A percentile compares a stretch with the other conserved stretches of the same genome.
phyloP scores from a whole-genome alignment of 2,888 invertebrate species.

The Drosophila villosipedis region DNA sequence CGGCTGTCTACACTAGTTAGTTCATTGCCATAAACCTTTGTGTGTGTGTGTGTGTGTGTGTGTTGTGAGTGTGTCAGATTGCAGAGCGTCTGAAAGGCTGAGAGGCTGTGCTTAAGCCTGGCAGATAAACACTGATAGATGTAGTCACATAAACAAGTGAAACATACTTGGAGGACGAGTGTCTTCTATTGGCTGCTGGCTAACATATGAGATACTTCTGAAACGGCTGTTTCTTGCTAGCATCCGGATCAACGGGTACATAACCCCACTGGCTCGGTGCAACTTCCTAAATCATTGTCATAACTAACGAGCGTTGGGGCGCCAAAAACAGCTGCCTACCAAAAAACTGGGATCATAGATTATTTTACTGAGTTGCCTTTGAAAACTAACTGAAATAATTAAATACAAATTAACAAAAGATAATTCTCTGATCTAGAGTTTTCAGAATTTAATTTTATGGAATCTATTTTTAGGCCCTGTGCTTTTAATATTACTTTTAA shows the following conservation, averaged over 20 bases:
- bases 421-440: neutral
- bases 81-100: neutral
- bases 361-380: neutral
- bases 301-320: neutral
- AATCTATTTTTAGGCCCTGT: neutral
- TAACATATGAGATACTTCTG: constrained; percentile 2
- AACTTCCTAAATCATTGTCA: constrained; percentile 9
- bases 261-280: neutral
- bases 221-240: neutral
- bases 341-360: neutral
- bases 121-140: constrained; percentile 19
- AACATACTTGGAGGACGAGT: neutral
- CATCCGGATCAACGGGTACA: constrained; percentile 4
- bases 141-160: constrained; percentile 16
- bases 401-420: neutral
- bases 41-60: neutral
- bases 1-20: constrained; percentile 1
- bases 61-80: neutral
- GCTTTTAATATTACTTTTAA: neutral
- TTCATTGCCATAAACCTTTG: constrained; percentile 2
- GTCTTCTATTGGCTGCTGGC: neutral
- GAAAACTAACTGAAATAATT: neutral
- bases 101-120: neutral
- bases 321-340: neutral
- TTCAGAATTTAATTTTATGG: neutral